Evolutionary conservation across 2,113 vertebrate species (phyloP).

Genomic region (Chroicocephalus ridibundus): DNA sequence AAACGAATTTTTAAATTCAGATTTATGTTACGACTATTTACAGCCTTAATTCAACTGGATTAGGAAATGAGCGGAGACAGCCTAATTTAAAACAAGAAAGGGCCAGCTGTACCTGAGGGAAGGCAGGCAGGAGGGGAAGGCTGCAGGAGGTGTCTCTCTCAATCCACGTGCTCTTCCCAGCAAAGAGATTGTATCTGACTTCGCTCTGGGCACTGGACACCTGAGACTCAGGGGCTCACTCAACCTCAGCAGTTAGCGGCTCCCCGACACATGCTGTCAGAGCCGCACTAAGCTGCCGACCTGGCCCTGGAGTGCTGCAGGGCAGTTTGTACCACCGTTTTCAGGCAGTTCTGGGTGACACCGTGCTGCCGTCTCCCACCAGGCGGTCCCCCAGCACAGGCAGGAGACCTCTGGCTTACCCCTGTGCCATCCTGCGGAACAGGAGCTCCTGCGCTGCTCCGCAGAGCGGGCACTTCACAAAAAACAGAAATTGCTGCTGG

Average conservation of each 20-base stretch:
- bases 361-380: background rate
- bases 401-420: background rate
- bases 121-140: background rate
- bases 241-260: background rate
- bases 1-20: background rate
- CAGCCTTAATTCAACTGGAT: background rate
- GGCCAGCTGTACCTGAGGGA: background rate
- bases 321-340: fast-evolving
- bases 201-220: background rate
- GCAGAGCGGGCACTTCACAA: background rate
- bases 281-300: background rate
- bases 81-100: background rate
- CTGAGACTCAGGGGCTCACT: background rate
- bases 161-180: background rate
- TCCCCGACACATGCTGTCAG: background rate
- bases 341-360: background rate
- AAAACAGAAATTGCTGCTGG: background rate
- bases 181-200: background rate
- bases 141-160: background rate
- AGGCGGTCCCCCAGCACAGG: background rate
- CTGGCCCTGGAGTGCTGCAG: background rate
- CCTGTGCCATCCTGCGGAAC: fast-evolving
- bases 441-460: background rate
- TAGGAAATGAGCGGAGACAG: background rate
- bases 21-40: background rate